A percentile compares a stretch with the other conserved stretches of the same genome.
Evolutionary conservation across 2,797 vertebrate genomes (phyloP).

Genomic region (Sphenopsis melanotis): DNA sequence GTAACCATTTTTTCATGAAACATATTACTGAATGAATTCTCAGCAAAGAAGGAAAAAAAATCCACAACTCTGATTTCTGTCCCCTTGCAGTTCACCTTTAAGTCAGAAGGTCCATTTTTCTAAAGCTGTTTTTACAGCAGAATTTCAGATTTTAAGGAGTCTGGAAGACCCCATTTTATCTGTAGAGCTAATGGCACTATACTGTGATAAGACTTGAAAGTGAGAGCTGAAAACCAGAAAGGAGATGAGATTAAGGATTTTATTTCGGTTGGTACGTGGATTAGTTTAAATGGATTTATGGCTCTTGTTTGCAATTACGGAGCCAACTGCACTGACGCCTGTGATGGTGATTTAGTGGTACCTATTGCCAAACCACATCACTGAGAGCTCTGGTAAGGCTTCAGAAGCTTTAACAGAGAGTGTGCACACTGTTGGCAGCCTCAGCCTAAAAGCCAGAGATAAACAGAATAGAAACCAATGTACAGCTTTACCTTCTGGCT

Average conservation of each 20-base stretch:
- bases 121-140: neutral
- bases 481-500: slow-evolving; percentile 1
- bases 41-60: neutral
- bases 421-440: neutral
- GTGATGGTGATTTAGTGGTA: neutral
- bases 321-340: neutral
- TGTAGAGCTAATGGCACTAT: neutral
- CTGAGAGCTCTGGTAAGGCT: neutral
- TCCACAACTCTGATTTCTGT: neutral
- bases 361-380: slow-evolving; percentile 17
- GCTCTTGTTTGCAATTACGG: neutral
- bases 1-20: neutral
- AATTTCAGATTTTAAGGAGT: neutral
- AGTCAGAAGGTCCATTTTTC: neutral
- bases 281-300: slow-evolving; percentile 51
- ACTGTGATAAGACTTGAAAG: slow-evolving; percentile 54
- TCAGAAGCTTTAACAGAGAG: neutral
- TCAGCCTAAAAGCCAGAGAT: neutral
- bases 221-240: slow-evolving; percentile 41
- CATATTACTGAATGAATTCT: neutral
- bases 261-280: slow-evolving; percentile 25
- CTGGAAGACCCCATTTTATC: slow-evolving; percentile 28
- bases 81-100: neutral
- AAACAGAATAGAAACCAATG: neutral
- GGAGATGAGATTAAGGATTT: slow-evolving; percentile 26